Evolutionary conservation across 2,113 vertebrate genomes (phyloP), one percentile per base, ranked within the genome.

Genomic region (Thomomys bottae): DNA sequence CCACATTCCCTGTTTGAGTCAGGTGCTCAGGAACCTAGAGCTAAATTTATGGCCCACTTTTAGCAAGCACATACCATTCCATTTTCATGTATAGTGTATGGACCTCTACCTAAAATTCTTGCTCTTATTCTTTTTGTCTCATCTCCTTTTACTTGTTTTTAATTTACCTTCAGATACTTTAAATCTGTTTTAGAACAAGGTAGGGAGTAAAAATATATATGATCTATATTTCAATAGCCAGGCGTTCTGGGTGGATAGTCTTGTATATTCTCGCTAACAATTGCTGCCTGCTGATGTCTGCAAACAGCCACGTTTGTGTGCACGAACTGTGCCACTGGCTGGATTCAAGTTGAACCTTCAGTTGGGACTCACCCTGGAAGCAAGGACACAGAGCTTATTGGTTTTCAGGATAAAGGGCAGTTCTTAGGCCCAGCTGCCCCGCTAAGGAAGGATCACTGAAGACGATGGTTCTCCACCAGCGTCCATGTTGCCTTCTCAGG

Each of bases 201-300:
- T 83, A 23, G 32, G 49, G 67, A 92, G 80, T 59, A 94, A 91
- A 89, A 54, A 91, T 42, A 32, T 68, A 42, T 26, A 26, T 17
- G 75, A 63, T 89, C 81, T 89, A 78, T 90, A 71, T 93, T 93
- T 95, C 78, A 93, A 81, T 80, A 79, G 85, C 61, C 70, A 80
- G 81, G n/a, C 57, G 68, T 49, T 49, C 45, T 12, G 45, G 75
- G 70, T 59, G 64, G 85, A 11, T 67, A 85, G 79, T 57, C 89
- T 70, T 45, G 59, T n/a, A 38, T 73, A 42, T 63, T 42, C 89
- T 90, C 66, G 71, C 83, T 76, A 61, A 67, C 92, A 94, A 87
- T 82, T 20, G 75, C 85, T 80, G 78, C 70, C 88, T 83, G 49
- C 84, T 34, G 63, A 59, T 63, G 79, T 90, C 87, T 75, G 71